Evolutionary conservation across 1,140 invertebrate species (phyloP).

Genomic region (Drosophila sproati): DNA sequence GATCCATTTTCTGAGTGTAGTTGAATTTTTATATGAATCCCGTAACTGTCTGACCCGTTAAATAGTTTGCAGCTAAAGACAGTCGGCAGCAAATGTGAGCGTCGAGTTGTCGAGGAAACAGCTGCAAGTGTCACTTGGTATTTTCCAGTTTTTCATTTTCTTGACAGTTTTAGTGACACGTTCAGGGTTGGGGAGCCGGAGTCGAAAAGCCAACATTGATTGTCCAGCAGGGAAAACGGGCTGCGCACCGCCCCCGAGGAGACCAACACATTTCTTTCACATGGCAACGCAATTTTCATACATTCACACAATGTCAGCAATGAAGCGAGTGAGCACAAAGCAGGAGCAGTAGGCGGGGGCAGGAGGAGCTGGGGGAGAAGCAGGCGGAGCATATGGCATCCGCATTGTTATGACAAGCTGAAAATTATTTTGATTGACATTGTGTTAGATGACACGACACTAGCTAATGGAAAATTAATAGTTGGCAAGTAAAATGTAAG

Average conservation of each 20-base stretch:
- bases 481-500: slow-evolving; percentile 36
- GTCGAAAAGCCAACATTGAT: slow-evolving; percentile 23
- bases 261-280: slow-evolving; percentile 46
- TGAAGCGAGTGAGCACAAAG: background rate
- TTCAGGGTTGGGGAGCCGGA: background rate
- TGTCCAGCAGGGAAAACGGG: slow-evolving; percentile 2
- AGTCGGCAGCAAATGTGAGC: slow-evolving; percentile 9
- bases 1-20: too few relatives aligned
- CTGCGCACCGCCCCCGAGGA: too few relatives aligned
- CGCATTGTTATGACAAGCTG: slow-evolving; percentile 55
- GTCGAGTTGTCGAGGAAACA: slow-evolving; percentile 36
- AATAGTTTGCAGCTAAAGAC: slow-evolving; percentile 29
- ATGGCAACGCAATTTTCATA: slow-evolving; percentile 47
- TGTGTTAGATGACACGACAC: slow-evolving; percentile 22
- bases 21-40: too few relatives aligned
- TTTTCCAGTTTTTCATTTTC: slow-evolving; percentile 34
- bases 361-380: background rate
- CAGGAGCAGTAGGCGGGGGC: background rate
- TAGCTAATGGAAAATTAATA: slow-evolving; percentile 62
- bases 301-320: slow-evolving; percentile 21
- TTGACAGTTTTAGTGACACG: slow-evolving; percentile 59
- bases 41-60: slow-evolving; percentile 2
- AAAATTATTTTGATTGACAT: slow-evolving; percentile 58
- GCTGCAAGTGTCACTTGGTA: slow-evolving; percentile 62
- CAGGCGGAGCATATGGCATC: slow-evolving; percentile 9